phyloP scores from a whole-genome alignment of 2,888 invertebrate genomes.

The Sesia apiformis region DNA sequence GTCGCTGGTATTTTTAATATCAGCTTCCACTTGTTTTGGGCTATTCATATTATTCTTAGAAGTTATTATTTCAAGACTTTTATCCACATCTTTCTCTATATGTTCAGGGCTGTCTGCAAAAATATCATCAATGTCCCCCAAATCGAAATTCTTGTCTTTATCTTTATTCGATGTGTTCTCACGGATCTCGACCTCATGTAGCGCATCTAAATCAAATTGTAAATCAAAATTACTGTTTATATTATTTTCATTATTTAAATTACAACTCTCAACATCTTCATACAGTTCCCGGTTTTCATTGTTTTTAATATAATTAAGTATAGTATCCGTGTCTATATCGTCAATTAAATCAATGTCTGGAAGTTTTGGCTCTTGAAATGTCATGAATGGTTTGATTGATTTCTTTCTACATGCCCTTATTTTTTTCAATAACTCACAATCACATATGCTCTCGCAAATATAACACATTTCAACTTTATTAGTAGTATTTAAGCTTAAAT shows the following conservation, averaged over 20 bases:
- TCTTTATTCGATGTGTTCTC: too few relatives aligned
- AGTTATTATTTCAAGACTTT: not conserved
- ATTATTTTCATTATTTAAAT: not conserved
- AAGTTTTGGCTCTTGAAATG: slow-evolving; percentile 21
- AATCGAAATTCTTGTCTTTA: slow-evolving; percentile 37
- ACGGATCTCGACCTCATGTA: slow-evolving; percentile 11
- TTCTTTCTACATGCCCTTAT: slow-evolving; percentile 19
- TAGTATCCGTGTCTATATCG: slow-evolving; percentile 32
- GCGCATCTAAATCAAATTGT: slow-evolving; percentile 31
- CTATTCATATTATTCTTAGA: not conserved
- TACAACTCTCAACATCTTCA: not conserved
- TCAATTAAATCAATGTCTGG: slow-evolving; percentile 49
- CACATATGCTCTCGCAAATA: slow-evolving; percentile 54
- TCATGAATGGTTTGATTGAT: not conserved
- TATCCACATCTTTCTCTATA: slow-evolving; percentile 6
- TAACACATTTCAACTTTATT: slow-evolving; percentile 39
- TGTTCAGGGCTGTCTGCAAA: slow-evolving; percentile 31
- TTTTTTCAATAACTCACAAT: slow-evolving; percentile 41
- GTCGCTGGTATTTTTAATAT: slow-evolving; percentile 16
- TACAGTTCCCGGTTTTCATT: slow-evolving; percentile 3
- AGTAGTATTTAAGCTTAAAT: slow-evolving; percentile 53
- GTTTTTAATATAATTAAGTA: slow-evolving; percentile 27
- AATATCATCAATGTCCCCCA: slow-evolving; percentile 54
- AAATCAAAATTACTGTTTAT: slow-evolving; percentile 27
- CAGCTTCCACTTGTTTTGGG: slow-evolving; percentile 1